Evolutionary conservation across 2,888 invertebrate species (phyloP).

Genomic region (Corythucha ciliata): DNA sequence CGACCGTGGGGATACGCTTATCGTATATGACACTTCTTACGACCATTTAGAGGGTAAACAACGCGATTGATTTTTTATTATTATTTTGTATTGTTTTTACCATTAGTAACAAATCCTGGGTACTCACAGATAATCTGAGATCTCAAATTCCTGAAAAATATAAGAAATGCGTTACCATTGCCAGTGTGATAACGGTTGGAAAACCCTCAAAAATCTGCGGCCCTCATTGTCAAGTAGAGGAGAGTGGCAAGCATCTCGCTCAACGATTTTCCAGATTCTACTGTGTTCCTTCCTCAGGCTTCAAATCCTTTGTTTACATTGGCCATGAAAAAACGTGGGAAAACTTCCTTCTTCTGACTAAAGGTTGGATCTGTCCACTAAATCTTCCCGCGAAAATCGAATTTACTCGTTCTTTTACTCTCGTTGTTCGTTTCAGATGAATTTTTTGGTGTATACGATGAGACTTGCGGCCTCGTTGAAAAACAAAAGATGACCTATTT

Average conservation of each 20-base stretch:
- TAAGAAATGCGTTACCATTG: conserved; percentile 14
- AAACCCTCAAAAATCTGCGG: conserved; percentile 9
- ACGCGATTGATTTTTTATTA: too few species aligned
- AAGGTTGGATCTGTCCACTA: conserved; percentile 24
- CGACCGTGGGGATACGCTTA: conserved; percentile 43
- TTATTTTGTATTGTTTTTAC: too few species aligned
- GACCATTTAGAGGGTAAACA: conserved; percentile 32
- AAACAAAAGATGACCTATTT: neutral
- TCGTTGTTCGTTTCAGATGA: neutral
- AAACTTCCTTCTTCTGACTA: conserved; percentile 28
- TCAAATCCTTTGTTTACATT: conserved; percentile 23
- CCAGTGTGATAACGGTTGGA: conserved; percentile 13
- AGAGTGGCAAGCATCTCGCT: neutral
- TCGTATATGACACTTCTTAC: conserved; percentile 57
- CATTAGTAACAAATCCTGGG: too few species aligned
- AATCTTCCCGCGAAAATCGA: neutral
- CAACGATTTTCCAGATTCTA: conserved; percentile 12
- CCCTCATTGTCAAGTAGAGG: conserved; percentile 9
- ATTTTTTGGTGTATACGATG: neutral
- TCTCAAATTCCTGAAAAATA: conserved; percentile 6
- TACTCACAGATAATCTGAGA: too few species aligned
- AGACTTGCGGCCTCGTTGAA: neutral
- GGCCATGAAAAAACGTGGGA: conserved; percentile 21
- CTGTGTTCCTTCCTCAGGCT: conserved; percentile 11
- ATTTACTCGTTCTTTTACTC: neutral